Percentiles rank a stretch among this genome's conserved stretches.
These are phyloP conservation scores for Pheosia gnoma DNA, from an alignment of 2,888 invertebrate species.

Conservation along the genomic window DNA sequence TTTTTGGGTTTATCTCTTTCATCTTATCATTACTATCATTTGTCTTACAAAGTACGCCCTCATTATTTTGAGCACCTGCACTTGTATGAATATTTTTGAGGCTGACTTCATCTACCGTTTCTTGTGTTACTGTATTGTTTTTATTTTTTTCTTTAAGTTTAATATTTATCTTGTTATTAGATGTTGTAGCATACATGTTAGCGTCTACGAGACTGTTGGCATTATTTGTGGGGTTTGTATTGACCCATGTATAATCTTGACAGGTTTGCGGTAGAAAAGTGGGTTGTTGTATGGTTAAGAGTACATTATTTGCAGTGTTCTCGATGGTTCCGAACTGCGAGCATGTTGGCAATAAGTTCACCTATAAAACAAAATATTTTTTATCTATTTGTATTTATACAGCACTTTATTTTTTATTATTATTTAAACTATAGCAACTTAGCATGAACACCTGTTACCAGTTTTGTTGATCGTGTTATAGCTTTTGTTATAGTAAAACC, in stretches of 20 bases:
- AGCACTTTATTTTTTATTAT: not conserved
- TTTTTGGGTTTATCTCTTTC: not conserved
- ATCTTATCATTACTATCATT: not conserved
- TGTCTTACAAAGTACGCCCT: not conserved
- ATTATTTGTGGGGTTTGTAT: not conserved
- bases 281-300: not conserved
- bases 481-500: too few relatives aligned
- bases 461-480: too few relatives aligned
- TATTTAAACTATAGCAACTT: not conserved
- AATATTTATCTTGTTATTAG: not conserved
- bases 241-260: not conserved
- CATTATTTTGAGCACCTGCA: not conserved
- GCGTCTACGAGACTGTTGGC: not conserved
- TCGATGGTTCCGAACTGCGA: not conserved
- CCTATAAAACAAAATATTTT: not conserved
- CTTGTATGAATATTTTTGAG: not conserved
- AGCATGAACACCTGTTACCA: not conserved
- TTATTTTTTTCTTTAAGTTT: not conserved
- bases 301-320: not conserved
- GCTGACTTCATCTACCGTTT: not conserved
- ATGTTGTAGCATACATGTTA: not conserved
- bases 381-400: not conserved
- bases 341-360: not conserved
- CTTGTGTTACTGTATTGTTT: not conserved
- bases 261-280: not conserved